phyloP scores from a whole-genome alignment of 2,113 vertebrate species.

The Plecotus auritus region DNA sequence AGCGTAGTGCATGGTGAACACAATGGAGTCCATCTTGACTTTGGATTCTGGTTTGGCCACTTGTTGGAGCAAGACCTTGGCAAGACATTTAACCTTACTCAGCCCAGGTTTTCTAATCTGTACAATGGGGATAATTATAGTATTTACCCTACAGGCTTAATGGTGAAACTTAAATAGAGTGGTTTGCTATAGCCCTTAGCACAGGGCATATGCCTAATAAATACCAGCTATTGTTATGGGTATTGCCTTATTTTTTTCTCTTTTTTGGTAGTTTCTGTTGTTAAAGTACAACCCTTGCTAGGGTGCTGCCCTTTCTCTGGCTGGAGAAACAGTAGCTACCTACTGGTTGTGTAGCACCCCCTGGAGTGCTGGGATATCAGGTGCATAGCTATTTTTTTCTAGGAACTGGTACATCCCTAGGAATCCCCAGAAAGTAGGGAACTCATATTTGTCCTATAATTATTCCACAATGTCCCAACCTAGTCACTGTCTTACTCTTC shows the following conservation, averaged over 20 bases:
- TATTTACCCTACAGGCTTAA: background rate
- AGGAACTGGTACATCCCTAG: background rate
- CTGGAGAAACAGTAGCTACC: background rate
- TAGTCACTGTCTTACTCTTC: slow-evolving; percentile 9
- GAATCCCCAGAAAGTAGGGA: background rate
- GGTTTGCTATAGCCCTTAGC: background rate
- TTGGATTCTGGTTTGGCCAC: background rate
- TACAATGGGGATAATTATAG: background rate
- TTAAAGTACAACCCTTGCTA: background rate
- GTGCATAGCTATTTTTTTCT: background rate
- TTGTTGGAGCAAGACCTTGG: background rate
- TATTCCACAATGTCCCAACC: background rate
- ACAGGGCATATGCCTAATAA: background rate
- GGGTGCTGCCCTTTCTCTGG: background rate
- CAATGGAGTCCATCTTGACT: background rate
- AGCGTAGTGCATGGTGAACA: background rate
- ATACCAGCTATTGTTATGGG: background rate
- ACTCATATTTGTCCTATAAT: background rate
- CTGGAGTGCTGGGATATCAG: background rate
- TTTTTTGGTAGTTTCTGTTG: background rate
- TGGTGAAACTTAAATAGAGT: background rate
- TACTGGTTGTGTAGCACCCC: background rate
- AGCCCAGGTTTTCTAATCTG: background rate
- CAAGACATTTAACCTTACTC: background rate
- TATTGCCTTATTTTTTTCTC: too few relatives aligned